A percentile compares a stretch with the other conserved stretches of the same genome.
phyloP scores from a whole-genome alignment of 2,113 vertebrate species.

The Vimba vimba region DNA sequence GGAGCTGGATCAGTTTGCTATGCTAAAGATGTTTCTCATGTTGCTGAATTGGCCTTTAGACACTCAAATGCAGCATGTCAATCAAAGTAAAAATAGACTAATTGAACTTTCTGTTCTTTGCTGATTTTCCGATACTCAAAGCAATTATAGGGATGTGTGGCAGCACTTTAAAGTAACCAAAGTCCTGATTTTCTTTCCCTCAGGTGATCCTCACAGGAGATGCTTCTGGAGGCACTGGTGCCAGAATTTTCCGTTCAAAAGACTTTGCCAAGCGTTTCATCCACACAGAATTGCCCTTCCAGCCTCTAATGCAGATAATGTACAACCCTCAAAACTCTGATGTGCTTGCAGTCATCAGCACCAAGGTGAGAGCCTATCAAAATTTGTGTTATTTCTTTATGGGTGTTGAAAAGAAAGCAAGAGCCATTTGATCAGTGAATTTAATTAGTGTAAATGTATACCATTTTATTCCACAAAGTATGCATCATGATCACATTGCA shows the following conservation, averaged over 20 bases:
- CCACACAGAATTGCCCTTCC: conserved; percentile 82
- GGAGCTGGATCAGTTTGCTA: not conserved
- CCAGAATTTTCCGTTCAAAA: conserved; percentile 83
- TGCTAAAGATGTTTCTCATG: not conserved
- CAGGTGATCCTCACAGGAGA: conserved; percentile 91
- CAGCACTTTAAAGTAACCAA: not conserved
- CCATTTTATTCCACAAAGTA: not conserved
- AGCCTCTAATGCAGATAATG: conserved; percentile 81
- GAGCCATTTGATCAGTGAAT: not conserved
- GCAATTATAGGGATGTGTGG: not conserved
- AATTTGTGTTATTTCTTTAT: not conserved
- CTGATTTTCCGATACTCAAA: not conserved
- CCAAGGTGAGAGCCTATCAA: conserved; percentile 71
- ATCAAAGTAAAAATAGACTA: not conserved
- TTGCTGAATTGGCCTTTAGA: conserved; percentile 17
- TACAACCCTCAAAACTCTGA: conserved; percentile 81
- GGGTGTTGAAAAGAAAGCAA: not conserved
- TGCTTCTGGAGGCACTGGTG: conserved; percentile 76
- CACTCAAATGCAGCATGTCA: not conserved
- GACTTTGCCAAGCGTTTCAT: conserved; percentile 85
- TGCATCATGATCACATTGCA: not conserved
- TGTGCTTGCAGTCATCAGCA: conserved; percentile 81
- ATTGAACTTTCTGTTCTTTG: not conserved
- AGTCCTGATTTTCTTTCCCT: conserved; percentile 37
- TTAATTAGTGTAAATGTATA: not conserved